These are phyloP conservation scores for Seriola rivoliana DNA, from an alignment of 2,113 vertebrate species.

Conservation along the genomic window DNA sequence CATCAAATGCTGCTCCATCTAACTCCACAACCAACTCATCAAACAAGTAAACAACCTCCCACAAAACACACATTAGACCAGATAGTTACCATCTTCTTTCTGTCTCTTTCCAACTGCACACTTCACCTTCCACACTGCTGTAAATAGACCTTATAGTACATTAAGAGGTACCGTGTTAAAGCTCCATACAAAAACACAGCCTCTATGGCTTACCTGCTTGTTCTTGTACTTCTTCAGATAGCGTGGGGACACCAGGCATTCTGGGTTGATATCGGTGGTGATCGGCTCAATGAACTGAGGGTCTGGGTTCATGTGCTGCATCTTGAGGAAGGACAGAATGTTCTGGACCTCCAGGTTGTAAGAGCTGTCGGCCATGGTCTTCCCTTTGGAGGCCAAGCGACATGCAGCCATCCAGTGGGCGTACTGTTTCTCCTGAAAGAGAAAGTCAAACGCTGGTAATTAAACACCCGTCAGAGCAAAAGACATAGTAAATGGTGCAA, in stretches of 20 bases:
- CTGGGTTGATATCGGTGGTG: constrained; percentile 95
- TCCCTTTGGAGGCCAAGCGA: constrained; percentile 97
- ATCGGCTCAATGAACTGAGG: constrained; percentile 95
- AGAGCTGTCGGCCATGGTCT: constrained; percentile 99
- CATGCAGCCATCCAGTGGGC: constrained; percentile 99
- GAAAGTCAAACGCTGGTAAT: not conserved
- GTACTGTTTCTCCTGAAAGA: constrained; percentile 93
- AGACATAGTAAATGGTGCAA: not conserved
- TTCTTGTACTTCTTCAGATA: constrained; percentile 99
- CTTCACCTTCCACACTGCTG: not conserved
- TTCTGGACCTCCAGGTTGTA: constrained; percentile 98
- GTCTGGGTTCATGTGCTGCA: constrained; percentile 99
- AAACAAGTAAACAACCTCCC: constrained; percentile 59
- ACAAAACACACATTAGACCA: constrained; percentile 30
- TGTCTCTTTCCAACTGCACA: not conserved
- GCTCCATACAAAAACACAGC: not conserved
- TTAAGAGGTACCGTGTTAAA: not conserved
- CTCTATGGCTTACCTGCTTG: constrained; percentile 89
- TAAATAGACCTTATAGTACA: not conserved
- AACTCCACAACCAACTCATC: constrained; percentile 30
- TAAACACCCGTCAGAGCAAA: not conserved
- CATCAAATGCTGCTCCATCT: constrained; percentile 58
- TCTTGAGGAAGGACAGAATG: constrained; percentile 98
- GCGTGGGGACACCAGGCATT: constrained; percentile 96
- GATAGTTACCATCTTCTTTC: not conserved